phyloP scores from a whole-genome alignment of 2,797 vertebrate genomes.

The Masticophis lateralis region DNA sequence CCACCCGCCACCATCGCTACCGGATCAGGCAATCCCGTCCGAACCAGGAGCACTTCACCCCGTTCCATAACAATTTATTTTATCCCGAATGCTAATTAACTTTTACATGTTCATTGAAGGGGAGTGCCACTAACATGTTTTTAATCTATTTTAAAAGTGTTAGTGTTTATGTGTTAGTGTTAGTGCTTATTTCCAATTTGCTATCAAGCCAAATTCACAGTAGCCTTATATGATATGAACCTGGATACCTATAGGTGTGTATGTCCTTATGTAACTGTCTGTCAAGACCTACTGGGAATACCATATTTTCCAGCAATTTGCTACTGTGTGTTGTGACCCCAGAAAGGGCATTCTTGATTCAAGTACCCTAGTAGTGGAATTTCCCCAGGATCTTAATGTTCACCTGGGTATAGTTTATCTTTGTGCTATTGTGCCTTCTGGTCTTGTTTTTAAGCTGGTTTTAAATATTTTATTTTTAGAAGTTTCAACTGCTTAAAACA shows the following conservation, averaged over 20 bases:
- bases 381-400: neutral
- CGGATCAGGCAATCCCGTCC: too few relatives aligned
- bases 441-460: neutral
- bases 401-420: neutral
- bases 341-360: neutral
- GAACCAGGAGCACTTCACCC: too few relatives aligned
- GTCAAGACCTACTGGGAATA: neutral
- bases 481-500: neutral
- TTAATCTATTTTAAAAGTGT: neutral
- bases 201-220: neutral
- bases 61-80: neutral
- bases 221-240: neutral
- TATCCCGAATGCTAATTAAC: neutral
- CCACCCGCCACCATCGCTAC: too few relatives aligned
- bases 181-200: neutral
- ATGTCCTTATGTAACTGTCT: neutral
- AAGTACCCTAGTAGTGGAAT: neutral
- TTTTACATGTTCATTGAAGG: neutral
- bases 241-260: neutral
- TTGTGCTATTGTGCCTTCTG: neutral
- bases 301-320: neutral
- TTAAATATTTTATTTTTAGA: neutral
- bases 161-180: neutral
- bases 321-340: neutral
- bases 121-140: neutral